Evolutionary conservation across 2,888 invertebrate genomes (phyloP).

Genomic region (Hypercompe scribonia): DNA sequence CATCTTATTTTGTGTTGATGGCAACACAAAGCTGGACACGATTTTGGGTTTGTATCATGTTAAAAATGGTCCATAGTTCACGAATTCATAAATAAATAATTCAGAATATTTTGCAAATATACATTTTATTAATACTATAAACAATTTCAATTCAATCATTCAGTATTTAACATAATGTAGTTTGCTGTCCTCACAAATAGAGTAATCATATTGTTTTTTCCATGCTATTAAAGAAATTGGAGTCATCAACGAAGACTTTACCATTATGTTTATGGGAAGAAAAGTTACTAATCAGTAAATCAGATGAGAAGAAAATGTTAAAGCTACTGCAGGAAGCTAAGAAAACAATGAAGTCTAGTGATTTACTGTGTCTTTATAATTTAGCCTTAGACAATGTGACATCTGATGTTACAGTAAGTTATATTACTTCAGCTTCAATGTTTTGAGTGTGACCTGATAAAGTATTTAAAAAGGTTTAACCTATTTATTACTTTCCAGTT

Average conservation of each 20-base stretch:
- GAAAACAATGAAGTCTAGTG: conserved; percentile 66
- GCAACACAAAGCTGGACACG: too few relatives aligned
- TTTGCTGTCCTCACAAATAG: background rate
- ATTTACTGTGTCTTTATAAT: conserved; percentile 72
- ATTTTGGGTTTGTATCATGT: too few relatives aligned
- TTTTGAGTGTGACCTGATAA: background rate
- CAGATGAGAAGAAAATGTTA: conserved; percentile 73
- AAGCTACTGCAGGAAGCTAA: conserved; percentile 69
- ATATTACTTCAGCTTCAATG: background rate
- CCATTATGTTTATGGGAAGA: conserved; percentile 70
- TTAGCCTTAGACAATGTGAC: conserved; percentile 70
- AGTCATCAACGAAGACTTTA: conserved; percentile 53
- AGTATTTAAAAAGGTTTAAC: background rate
- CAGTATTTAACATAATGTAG: background rate
- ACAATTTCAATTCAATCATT: background rate
- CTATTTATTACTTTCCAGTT: conserved; percentile 65
- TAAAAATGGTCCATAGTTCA: too few relatives aligned
- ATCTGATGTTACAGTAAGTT: conserved; percentile 70
- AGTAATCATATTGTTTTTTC: background rate
- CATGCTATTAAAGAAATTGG: conserved; percentile 63
- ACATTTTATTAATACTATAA: background rate
- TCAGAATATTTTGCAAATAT: background rate
- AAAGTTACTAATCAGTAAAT: conserved; percentile 65
- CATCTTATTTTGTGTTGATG: too few relatives aligned
- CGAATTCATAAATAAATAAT: background rate